Conservation (phyloP, 2,113 vertebrate species). For the Mixornis gularis region DNA sequence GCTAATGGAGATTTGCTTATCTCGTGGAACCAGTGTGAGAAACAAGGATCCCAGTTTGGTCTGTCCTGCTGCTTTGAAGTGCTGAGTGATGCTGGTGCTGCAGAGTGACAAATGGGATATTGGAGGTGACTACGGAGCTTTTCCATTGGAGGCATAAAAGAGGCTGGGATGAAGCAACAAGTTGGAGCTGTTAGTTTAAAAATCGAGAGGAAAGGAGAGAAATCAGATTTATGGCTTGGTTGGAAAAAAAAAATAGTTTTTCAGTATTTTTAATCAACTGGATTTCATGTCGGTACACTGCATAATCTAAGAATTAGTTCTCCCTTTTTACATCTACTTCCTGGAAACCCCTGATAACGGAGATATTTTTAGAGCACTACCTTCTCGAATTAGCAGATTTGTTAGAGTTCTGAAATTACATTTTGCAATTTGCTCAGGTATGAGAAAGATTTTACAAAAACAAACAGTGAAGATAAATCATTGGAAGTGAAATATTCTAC, state of each 20-base stretch:
- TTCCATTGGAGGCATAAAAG: not conserved
- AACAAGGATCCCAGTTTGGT: not conserved
- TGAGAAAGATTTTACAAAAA: not conserved
- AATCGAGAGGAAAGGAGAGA: not conserved
- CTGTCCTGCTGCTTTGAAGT: not conserved
- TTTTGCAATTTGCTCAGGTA: not conserved
- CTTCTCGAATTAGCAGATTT: not conserved
- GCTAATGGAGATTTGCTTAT: slow-evolving; percentile 50
- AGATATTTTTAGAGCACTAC: slow-evolving; percentile 17
- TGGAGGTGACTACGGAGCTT: not conserved
- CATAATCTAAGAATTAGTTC: slow-evolving; percentile 43
- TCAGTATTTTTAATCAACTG: slow-evolving; percentile 8
- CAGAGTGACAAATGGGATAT: not conserved
- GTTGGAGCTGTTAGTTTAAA: not conserved
- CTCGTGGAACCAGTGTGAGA: not conserved
- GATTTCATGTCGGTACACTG: not conserved
- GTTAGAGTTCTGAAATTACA: slow-evolving; percentile 9
- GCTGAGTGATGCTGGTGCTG: not conserved
- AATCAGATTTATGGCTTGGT: not conserved
- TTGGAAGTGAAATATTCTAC: not conserved
- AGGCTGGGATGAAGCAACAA: not conserved
- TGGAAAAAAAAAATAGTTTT: not conserved
- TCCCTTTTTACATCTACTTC: slow-evolving; percentile 25
- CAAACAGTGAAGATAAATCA: not conserved
- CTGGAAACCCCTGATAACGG: slow-evolving; percentile 40